Evolutionary conservation across 1,140 invertebrate species (phyloP), one percentile per base, ranked within the genome.

Genomic region (Tetramorium parvispinum): DNA sequence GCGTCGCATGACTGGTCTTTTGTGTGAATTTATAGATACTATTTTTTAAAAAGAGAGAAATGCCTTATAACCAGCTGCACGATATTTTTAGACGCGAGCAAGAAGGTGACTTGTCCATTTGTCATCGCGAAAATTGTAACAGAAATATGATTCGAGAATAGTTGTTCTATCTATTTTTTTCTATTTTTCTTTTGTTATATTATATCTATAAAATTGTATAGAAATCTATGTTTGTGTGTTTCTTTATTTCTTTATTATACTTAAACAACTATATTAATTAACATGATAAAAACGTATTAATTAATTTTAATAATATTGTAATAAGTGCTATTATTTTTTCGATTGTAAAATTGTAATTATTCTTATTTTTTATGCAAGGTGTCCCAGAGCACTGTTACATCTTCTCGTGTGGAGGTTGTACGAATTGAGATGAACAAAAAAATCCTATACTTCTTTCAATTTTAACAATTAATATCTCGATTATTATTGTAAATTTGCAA

Each of bases 1-100:
- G 37, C 37, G 71, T 40, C 77, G n/a, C 32, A 4, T 16, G 3
- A 18, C 37, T 55, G 18, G n/a, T 40, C 5, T 55, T 27, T 8
- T 24, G 11, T 46, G 32, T 70, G 6, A 18, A 81, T 81, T 81
- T 81, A 81, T 81, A 43, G 65, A 81, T 16, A 43, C 78, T 70
- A 57, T 70, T 81, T 55, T 81, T 70, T 70, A 55, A 55, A 5
- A 70, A 81, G 49, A 10, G 10, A 32, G 32, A 32, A 43, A 43
- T 3, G 6, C 18, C 24, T 21, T 81, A 57, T 70, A 55, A 24
- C 49, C 18, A 68, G 16, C 32, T 43, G 59, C 10, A 13, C 46
- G 13, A 55, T 81, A 81, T 55, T 81, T 81, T 81, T 6, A 43
- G 24, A 49, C 51, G 16, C 21, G 21, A 68, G 21, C 51, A 32